Percentiles rank a stretch among this genome's conserved stretches.
phyloP scores from a whole-genome alignment of 2,113 vertebrate species.

The Sturnus vulgaris region DNA sequence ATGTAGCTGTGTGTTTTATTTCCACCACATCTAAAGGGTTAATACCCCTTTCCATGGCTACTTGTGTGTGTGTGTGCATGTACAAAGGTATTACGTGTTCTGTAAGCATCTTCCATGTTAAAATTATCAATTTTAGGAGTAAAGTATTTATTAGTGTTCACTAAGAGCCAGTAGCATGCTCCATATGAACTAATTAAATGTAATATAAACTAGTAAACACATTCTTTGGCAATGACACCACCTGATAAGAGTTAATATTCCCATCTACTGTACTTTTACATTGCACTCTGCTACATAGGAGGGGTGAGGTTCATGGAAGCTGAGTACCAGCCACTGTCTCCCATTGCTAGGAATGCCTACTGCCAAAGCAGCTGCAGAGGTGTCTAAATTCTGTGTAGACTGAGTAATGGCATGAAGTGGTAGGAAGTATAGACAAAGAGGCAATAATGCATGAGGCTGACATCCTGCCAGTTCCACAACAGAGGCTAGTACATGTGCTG shows the following conservation, averaged over 20 bases:
- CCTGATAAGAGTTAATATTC: not conserved
- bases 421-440: not conserved
- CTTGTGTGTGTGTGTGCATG: too few relatives aligned
- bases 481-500: not conserved
- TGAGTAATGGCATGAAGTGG: accelerated
- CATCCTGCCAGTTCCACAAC: not conserved
- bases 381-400: not conserved
- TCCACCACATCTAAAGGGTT: too few relatives aligned
- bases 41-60: too few relatives aligned
- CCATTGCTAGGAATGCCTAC: not conserved
- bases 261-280: not conserved
- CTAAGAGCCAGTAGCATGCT: not conserved
- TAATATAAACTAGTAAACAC: not conserved
- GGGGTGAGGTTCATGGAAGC: accelerated
- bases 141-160: not conserved
- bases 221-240: not conserved
- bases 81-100: not conserved
- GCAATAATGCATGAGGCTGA: not conserved
- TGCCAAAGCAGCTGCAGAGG: not conserved
- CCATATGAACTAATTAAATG: not conserved
- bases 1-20: too few relatives aligned
- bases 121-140: not conserved
- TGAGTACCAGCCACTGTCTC: not conserved
- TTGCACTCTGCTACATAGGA: not conserved
- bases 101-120: not conserved